Evolutionary conservation across 1,140 invertebrate genomes (phyloP).

Genomic region (Drosophila bocki): DNA sequence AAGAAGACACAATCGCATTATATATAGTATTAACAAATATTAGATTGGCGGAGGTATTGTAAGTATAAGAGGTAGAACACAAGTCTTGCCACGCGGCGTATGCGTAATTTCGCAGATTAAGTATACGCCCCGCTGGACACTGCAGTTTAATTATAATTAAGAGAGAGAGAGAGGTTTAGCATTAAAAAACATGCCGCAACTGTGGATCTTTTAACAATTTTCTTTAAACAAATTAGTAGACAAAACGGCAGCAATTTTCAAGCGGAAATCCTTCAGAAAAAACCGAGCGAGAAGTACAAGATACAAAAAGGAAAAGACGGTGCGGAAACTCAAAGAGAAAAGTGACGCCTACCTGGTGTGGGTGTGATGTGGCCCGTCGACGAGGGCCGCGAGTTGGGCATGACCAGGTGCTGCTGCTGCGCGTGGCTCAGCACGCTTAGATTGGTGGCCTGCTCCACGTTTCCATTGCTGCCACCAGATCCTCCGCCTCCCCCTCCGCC

Average conservation of each 20-base stretch:
- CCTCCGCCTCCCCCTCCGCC: constrained; percentile 82
- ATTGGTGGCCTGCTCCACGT: constrained; percentile 85
- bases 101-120: constrained; percentile 26
- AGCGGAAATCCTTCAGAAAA: constrained; percentile 31
- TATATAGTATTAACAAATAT: constrained; percentile 44
- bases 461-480: constrained; percentile 84
- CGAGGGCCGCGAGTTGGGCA: constrained; percentile 85
- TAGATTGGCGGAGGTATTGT: constrained; percentile 27
- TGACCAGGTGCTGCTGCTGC: constrained; percentile 86
- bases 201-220: constrained; percentile 1
- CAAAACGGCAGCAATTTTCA: constrained; percentile 42
- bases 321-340: not conserved
- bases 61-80: constrained; percentile 9
- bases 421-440: constrained; percentile 84
- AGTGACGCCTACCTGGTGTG: constrained; percentile 85
- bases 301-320: constrained; percentile 6
- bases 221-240: constrained; percentile 16
- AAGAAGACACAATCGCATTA: constrained; percentile 55
- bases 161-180: constrained; percentile 9
- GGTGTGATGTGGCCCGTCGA: constrained; percentile 88
- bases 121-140: constrained; percentile 28
- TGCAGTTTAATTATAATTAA: not conserved
- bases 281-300: constrained; percentile 15
- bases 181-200: constrained; percentile 33
- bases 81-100: constrained; percentile 17